These are phyloP conservation scores for Adrianichthys oophorus DNA, from an alignment of 2,797 vertebrate genomes.

Conservation along the genomic window DNA sequence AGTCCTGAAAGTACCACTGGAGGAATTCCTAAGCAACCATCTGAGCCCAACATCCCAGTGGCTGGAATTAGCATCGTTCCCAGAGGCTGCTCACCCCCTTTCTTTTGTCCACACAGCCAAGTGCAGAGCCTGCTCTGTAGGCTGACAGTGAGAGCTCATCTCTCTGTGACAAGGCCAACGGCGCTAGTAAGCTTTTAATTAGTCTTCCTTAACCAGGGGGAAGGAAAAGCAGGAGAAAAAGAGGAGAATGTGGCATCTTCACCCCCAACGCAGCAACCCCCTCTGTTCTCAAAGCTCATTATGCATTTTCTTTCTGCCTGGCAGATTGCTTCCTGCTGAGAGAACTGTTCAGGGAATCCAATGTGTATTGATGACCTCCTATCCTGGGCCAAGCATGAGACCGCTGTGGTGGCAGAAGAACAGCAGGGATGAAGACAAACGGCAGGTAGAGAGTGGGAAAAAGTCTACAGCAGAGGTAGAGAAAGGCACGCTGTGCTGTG, in stretches of 20 bases:
- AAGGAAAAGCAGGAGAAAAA: not conserved
- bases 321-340: slow-evolving; percentile 24
- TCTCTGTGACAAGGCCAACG: slow-evolving; percentile 63
- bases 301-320: slow-evolving; percentile 47
- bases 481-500: too few relatives aligned
- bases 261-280: slow-evolving; percentile 12
- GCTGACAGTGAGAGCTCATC: slow-evolving; percentile 67
- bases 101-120: slow-evolving; percentile 35
- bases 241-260: slow-evolving; percentile 40
- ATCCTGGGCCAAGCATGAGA: slow-evolving; percentile 36
- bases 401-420: not conserved
- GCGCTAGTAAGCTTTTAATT: slow-evolving; percentile 68
- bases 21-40: slow-evolving; percentile 46
- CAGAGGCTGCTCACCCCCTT: slow-evolving; percentile 35
- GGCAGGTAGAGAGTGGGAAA: too few relatives aligned
- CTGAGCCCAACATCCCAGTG: slow-evolving; percentile 20
- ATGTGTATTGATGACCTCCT: slow-evolving; percentile 31
- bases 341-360: slow-evolving; percentile 19
- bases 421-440: not conserved
- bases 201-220: slow-evolving; percentile 63
- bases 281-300: slow-evolving; percentile 43
- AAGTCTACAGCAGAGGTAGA: too few relatives aligned
- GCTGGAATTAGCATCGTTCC: slow-evolving; percentile 64
- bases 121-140: slow-evolving; percentile 43
- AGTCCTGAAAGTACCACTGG: slow-evolving; percentile 21